These are phyloP conservation scores for Rhinolophus sinicus DNA, from an alignment of 2,113 vertebrate species.

Conservation along the genomic window DNA sequence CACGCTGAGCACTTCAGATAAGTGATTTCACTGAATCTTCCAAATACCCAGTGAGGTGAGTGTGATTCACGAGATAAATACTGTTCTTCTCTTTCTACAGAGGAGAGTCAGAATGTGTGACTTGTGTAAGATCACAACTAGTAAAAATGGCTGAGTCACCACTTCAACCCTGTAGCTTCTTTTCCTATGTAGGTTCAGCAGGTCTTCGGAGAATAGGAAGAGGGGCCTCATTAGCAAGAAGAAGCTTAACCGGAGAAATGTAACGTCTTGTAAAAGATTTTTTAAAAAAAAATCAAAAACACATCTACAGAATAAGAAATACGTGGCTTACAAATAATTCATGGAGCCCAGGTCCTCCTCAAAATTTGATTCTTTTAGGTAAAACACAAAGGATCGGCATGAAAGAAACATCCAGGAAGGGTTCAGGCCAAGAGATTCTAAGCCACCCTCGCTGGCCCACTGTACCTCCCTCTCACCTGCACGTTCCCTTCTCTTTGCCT, in stretches of 20 bases:
- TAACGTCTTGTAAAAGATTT: background rate
- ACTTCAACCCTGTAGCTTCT: background rate
- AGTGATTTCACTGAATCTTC: background rate
- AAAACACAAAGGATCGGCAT: background rate
- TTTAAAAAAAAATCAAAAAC: conserved; percentile 48
- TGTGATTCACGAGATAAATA: background rate
- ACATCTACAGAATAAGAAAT: conserved; percentile 22
- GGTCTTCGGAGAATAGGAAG: background rate
- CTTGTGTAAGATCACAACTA: background rate
- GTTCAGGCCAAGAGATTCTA: background rate
- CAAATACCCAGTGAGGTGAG: background rate
- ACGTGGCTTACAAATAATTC: conserved; percentile 56
- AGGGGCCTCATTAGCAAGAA: background rate
- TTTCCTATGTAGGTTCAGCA: background rate
- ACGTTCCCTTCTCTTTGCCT: background rate
- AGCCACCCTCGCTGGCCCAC: accelerated
- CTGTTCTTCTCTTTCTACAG: background rate
- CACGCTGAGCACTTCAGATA: background rate
- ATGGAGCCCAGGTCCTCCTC: conserved; percentile 7
- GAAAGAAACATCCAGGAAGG: conserved; percentile 37
- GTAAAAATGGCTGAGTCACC: background rate
- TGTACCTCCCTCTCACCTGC: accelerated
- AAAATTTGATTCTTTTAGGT: conserved; percentile 56
- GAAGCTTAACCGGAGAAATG: conserved; percentile 34
- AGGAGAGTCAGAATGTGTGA: background rate